Evolutionary conservation across 2,797 vertebrate species (phyloP).

Genomic region (Galagoides demidoff): DNA sequence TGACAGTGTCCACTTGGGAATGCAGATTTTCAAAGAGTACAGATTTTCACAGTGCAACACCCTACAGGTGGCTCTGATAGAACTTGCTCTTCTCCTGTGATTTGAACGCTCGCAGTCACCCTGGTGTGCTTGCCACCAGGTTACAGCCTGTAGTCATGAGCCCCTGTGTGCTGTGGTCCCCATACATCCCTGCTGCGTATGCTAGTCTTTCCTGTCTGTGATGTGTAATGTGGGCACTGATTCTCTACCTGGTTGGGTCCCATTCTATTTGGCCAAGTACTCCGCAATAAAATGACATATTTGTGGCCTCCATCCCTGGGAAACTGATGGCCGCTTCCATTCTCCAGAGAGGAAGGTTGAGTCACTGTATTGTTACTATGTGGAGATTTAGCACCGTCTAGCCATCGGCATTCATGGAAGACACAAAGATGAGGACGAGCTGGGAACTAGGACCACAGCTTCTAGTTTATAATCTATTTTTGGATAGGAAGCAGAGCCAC

Average conservation of each 20-base stretch:
- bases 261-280: not conserved
- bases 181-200: not conserved
- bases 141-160: not conserved
- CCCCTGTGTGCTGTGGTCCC: not conserved
- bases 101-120: not conserved
- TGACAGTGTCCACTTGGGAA: not conserved
- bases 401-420: not conserved
- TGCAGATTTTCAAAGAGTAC: not conserved
- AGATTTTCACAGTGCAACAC: not conserved
- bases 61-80: not conserved
- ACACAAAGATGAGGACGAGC: not conserved
- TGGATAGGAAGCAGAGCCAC: conserved; percentile 68
- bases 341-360: not conserved
- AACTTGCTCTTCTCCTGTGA: not conserved
- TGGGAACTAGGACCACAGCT: not conserved
- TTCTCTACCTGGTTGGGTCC: not conserved
- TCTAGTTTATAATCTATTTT: conserved; percentile 48
- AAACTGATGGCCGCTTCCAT: not conserved
- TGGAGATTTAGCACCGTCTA: not conserved
- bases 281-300: not conserved
- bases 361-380: not conserved
- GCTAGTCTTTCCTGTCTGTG: not conserved
- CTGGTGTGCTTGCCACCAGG: not conserved
- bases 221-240: too few species aligned
- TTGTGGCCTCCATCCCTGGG: not conserved